phyloP scores from a whole-genome alignment of 2,888 invertebrate genomes.

The Anorthoa munda region DNA sequence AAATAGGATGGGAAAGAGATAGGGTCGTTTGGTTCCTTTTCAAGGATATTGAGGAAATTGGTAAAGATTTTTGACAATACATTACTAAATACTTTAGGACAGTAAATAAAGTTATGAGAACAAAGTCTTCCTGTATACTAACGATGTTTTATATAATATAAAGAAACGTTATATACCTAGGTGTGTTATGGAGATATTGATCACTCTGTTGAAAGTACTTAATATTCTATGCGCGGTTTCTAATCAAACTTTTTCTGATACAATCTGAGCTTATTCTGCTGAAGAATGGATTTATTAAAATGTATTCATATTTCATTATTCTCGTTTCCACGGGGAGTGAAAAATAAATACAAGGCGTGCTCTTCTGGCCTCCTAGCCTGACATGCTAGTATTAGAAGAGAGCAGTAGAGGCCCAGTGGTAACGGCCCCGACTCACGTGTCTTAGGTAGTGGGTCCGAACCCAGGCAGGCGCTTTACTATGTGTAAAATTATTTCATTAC shows the following conservation, averaged over 20 bases:
- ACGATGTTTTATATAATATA: not conserved
- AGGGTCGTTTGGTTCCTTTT: not conserved
- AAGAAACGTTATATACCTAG: not conserved
- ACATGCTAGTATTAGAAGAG: not conserved
- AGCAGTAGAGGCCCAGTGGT: too few relatives aligned
- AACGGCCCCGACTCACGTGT: too few relatives aligned
- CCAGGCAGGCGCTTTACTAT: too few relatives aligned
- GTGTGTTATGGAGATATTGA: constrained; percentile 1
- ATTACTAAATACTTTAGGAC: too few relatives aligned
- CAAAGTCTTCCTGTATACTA: not conserved
- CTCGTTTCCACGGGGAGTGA: not conserved
- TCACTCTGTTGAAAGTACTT: constrained; percentile 22
- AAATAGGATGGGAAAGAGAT: not conserved
- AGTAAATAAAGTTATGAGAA: not conserved
- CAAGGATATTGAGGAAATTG: not conserved
- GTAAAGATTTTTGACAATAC: not conserved
- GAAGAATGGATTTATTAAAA: constrained; percentile 21
- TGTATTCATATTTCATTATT: constrained; percentile 16
- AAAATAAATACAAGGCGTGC: not conserved
- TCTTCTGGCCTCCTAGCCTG: too few relatives aligned
- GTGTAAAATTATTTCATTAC: too few relatives aligned
- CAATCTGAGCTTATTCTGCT: constrained; percentile 1
- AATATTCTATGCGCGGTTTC: constrained; percentile 41
- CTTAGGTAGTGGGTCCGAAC: too few relatives aligned
- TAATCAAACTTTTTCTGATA: constrained; percentile 53